Evolutionary conservation across 1,140 invertebrate species (phyloP), one percentile per base, ranked within the genome.

Genomic region (Cheumatopsyche charites): DNA sequence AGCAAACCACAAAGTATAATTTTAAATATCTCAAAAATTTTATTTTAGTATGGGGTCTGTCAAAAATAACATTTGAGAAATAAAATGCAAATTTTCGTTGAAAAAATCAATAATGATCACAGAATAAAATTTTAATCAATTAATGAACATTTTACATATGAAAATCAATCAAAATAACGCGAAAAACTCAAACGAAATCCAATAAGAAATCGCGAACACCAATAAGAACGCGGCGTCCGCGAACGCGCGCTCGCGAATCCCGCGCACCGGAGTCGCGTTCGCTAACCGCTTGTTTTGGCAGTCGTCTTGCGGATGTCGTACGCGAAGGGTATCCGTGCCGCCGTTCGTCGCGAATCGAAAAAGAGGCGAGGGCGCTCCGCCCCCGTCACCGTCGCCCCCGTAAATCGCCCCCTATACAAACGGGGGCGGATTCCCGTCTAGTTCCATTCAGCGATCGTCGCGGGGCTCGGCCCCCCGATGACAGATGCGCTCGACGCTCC

Each of bases 401-500:
- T 12, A 21, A 21, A 25, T 25, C 55, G 21, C 7, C 12, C 23
- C 17, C 23, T 25, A 12, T 12, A 1, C 17, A 58, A 19, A 5
- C 21, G 55, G 3, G 4, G 49, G 49, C 23, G 6, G 1, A 19
- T 11, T 1, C 23, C 23, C 55, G 7, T 25, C 49, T n/a, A 7
- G 49, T 58, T 58, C 25, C 55, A 58, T 58, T 58, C 55, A 58
- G 11, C 0, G 23, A 58, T 58, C 55, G 55, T 9, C 11, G 1
- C 1, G 23, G 23, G 23, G 19, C 47, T 6, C 21, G 4, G 55
- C 23, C 17, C 1, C 11, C 7, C 21, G 19, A 11, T 58, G 55
- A 58, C 55, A 58, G 55, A 58, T 58, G 55, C 55, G 7, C 19
- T 58, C 55, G 21, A n/a, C 23, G 55, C 19, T 58, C 13, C 55